These are phyloP conservation scores for Phocides pigmalion DNA, from an alignment of 1,140 invertebrate genomes.

Conservation along the genomic window DNA sequence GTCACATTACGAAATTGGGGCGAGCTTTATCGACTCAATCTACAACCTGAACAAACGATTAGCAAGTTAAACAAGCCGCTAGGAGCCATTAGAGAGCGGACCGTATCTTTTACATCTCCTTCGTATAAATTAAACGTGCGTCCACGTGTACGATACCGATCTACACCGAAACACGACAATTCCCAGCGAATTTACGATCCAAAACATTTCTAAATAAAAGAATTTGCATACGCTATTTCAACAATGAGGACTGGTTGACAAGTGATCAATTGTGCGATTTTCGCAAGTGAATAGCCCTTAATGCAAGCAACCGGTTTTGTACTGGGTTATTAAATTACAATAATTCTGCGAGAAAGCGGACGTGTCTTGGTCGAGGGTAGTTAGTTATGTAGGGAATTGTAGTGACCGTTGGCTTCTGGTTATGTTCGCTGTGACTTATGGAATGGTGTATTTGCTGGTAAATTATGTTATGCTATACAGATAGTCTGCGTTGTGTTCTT, in stretches of 20 bases:
- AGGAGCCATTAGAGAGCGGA: constrained; percentile 49
- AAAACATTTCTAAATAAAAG: constrained; percentile 65
- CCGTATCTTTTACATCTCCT: constrained; percentile 60
- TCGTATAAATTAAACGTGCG: constrained; percentile 56
- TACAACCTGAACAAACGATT: constrained; percentile 67
- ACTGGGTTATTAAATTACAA: constrained; percentile 76
- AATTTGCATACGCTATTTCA: constrained; percentile 54
- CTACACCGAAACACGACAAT: constrained; percentile 43
- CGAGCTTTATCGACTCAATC: constrained; percentile 58
- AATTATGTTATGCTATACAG: too few relatives aligned
- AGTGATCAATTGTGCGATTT: constrained; percentile 75
- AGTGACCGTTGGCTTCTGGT: constrained; percentile 43
- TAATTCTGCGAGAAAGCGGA: constrained; percentile 57
- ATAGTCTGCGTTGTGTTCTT: too few relatives aligned
- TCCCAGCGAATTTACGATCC: constrained; percentile 65
- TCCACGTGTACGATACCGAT: constrained; percentile 64
- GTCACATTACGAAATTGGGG: constrained; percentile 45
- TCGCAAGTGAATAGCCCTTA: constrained; percentile 61
- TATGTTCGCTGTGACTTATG: constrained; percentile 26
- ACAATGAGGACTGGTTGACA: constrained; percentile 57
- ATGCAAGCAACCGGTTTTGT: constrained; percentile 47
- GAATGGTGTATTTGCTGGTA: constrained; percentile 24
- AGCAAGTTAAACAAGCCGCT: constrained; percentile 75
- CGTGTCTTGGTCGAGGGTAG: constrained; percentile 40
- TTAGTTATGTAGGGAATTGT: constrained; percentile 16